A percentile compares a stretch with the other conserved stretches of the same genome.
These are phyloP conservation scores for Chondrosia reniformis DNA, from an alignment of 37 sponge, comb jelly and placozoan species.

Conservation along the genomic window DNA sequence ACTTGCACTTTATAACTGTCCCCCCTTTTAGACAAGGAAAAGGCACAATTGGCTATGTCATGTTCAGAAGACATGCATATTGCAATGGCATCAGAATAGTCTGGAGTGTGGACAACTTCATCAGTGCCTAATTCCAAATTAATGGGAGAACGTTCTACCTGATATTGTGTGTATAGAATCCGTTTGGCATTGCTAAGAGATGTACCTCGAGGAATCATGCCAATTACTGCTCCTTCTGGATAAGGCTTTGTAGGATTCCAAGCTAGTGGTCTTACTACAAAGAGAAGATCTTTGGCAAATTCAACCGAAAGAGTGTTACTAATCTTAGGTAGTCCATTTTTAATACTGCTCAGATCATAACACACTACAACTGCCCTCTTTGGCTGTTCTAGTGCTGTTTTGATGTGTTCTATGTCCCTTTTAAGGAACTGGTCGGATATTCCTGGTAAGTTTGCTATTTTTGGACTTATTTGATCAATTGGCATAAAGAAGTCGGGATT, in stretches of 20 bases:
- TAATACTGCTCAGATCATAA: conserved; percentile 19
- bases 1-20: no score
- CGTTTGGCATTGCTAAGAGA: conserved; percentile 31
- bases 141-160: no score
- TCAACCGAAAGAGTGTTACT: conserved; percentile 36
- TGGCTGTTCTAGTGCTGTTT: background rate
- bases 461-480: conserved; percentile 46
- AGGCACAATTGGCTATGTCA: no score
- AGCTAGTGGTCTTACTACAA: conserved; percentile 36
- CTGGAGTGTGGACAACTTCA: no score
- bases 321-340: conserved; percentile 41
- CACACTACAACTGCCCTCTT: conserved; percentile 36
- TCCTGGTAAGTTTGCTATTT: conserved; percentile 50
- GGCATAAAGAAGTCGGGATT: conserved; percentile 50
- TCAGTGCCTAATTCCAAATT: no score
- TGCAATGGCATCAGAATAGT: no score
- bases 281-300: conserved; percentile 39
- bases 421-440: conserved; percentile 25
- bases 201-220: conserved; percentile 31
- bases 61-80: no score
- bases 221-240: conserved; percentile 52
- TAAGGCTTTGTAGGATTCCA: conserved; percentile 42
- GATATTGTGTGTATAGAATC: conserved; percentile 21
- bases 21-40: no score
- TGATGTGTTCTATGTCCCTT: no score